phyloP scores from a whole-genome alignment of 2,113 vertebrate species.

The Nycticorax nycticorax region DNA sequence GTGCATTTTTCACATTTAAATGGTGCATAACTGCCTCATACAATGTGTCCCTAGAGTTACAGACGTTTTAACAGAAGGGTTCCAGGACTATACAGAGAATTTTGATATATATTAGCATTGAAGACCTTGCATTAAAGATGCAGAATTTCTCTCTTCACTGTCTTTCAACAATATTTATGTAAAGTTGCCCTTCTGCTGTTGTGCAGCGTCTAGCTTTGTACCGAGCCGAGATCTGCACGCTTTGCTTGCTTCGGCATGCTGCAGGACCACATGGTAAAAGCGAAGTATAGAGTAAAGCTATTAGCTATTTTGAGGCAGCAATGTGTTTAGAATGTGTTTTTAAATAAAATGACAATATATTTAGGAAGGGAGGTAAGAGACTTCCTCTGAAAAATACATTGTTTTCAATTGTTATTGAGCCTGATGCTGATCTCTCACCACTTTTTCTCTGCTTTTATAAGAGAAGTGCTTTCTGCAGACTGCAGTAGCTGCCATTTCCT shows the following conservation, averaged over 20 bases:
- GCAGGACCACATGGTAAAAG: neutral
- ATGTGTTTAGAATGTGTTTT: neutral
- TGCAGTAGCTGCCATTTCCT: slow-evolving; percentile 17
- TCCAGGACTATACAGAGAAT: neutral
- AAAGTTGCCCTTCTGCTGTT: slow-evolving; percentile 8
- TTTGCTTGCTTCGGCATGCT: neutral
- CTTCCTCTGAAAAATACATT: neutral
- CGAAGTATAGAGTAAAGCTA: neutral
- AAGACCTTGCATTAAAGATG: slow-evolving; percentile 7
- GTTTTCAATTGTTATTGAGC: neutral
- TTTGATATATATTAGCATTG: slow-evolving; percentile 39
- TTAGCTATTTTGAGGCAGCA: neutral
- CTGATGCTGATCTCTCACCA: neutral
- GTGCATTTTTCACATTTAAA: slow-evolving; percentile 66
- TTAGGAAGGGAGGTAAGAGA: neutral
- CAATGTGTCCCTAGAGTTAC: slow-evolving; percentile 30
- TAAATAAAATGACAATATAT: neutral
- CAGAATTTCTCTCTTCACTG: slow-evolving; percentile 54
- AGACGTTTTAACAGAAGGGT: slow-evolving; percentile 35
- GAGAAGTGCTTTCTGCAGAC: neutral
- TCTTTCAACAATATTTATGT: slow-evolving; percentile 44
- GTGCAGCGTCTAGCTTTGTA: neutral
- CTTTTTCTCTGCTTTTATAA: neutral
- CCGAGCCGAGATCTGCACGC: neutral
- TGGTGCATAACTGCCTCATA: slow-evolving; percentile 32